Evolutionary conservation across 2,888 invertebrate species (phyloP).

Genomic region (Drosophila lutescens): DNA sequence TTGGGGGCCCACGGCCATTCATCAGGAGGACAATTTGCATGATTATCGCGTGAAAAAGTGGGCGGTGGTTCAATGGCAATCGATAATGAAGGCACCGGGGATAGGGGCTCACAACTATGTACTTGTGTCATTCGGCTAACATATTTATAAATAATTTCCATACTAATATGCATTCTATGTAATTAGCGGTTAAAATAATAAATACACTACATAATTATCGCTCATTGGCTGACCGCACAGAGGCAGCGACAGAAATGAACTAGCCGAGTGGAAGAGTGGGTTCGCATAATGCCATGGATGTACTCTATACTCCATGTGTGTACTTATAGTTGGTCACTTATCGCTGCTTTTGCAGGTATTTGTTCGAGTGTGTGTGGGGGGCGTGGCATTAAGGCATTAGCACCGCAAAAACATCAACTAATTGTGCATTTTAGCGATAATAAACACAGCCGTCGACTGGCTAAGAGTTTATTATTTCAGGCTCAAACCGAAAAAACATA

Average conservation of each 20-base stretch:
- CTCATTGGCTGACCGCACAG: conserved; percentile 71
- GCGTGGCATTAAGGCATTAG: conserved; percentile 72
- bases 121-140: conserved; percentile 60
- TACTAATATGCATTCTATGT: conserved; percentile 79
- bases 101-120: background rate
- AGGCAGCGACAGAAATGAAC: conserved; percentile 61
- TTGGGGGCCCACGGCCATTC: conserved; percentile 56
- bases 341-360: conserved; percentile 56
- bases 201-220: conserved; percentile 79
- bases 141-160: conserved; percentile 78
- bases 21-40: conserved; percentile 59
- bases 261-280: conserved; percentile 29
- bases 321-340: conserved; percentile 56
- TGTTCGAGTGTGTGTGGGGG: conserved; percentile 17
- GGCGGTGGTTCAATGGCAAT: conserved; percentile 47
- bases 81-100: conserved; percentile 48
- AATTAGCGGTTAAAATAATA: conserved; percentile 80
- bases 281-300: conserved; percentile 7
- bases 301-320: conserved; percentile 14
- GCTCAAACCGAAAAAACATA: conserved; percentile 30
- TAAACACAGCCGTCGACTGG: conserved; percentile 57
- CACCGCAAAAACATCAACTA: conserved; percentile 78
- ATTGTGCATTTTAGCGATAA: conserved; percentile 78
- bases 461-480: conserved; percentile 76
- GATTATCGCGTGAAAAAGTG: conserved; percentile 35